Percentiles rank a stretch among this genome's conserved stretches.
Conservation (phyloP, 2,113 vertebrate species). For the Ondatra zibethicus region DNA sequence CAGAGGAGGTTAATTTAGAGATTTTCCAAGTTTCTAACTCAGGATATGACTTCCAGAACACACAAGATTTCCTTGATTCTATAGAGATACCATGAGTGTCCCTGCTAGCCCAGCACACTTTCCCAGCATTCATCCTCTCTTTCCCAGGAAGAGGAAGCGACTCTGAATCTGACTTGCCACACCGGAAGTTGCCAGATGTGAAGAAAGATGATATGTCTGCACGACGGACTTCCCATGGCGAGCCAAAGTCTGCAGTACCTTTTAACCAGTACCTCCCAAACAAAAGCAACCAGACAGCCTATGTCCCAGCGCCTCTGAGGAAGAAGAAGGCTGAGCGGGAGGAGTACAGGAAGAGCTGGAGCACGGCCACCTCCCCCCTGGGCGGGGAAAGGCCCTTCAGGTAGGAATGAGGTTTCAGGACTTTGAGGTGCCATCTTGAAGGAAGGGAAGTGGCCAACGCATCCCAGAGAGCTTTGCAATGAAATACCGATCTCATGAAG, state of each 20-base stretch:
- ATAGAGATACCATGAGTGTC: too few species aligned
- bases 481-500: not conserved
- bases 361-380: conserved; percentile 93
- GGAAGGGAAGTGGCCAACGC: not conserved
- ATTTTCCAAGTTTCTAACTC: conserved; percentile 6
- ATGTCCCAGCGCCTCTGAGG: conserved; percentile 91
- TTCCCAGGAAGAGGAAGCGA: conserved; percentile 95
- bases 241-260: conserved; percentile 94
- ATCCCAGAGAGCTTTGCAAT: not conserved
- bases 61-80: not conserved
- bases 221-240: conserved; percentile 92
- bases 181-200: conserved; percentile 95
- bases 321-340: conserved; percentile 91
- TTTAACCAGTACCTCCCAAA: conserved; percentile 99
- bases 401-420: conserved; percentile 79
- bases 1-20: not conserved
- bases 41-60: not conserved
- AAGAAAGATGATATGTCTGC: conserved; percentile 98
- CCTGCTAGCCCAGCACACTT: accelerated
- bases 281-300: conserved; percentile 96
- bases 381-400: conserved; percentile 95
- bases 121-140: not conserved
- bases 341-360: conserved; percentile 94
- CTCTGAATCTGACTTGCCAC: conserved; percentile 94
- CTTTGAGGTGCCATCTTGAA: too few species aligned